phyloP scores from a whole-genome alignment of 1,140 invertebrate genomes.

The Zaprionus camerounensis region DNA sequence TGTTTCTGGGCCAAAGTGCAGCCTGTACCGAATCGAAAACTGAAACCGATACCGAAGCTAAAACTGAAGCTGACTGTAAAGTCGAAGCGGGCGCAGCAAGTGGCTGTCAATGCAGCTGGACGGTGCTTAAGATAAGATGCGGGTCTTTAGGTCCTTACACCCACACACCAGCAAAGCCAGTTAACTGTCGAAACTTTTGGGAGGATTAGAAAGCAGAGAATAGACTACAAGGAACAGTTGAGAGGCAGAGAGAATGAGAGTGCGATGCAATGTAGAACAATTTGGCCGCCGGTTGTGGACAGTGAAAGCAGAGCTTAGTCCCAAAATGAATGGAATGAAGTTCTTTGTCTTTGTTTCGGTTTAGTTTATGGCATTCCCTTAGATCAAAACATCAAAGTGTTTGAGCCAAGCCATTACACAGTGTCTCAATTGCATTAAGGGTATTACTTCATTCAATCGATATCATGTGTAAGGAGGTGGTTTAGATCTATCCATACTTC shows the following conservation, averaged over 20 bases:
- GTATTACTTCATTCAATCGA: neutral
- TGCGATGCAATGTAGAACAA: constrained; percentile 19
- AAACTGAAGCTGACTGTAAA: constrained; percentile 6
- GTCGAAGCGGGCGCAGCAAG: constrained; percentile 50
- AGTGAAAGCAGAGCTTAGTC: constrained; percentile 9
- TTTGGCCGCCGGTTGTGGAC: constrained; percentile 20
- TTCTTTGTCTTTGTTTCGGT: neutral
- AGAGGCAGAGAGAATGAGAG: neutral
- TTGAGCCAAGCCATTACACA: neutral
- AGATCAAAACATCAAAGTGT: constrained; percentile 16
- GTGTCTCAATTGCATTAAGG: neutral
- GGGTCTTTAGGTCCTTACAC: constrained; percentile 33
- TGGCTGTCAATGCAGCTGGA: constrained; percentile 73
- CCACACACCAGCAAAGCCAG: constrained; percentile 14
- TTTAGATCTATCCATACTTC: neutral
- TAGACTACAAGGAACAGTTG: too few species aligned
- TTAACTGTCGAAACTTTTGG: constrained; percentile 44
- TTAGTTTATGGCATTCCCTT: constrained; percentile 13
- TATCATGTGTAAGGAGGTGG: too few species aligned
- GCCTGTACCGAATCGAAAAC: neutral
- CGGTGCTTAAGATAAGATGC: constrained; percentile 65
- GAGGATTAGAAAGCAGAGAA: constrained; percentile 27
- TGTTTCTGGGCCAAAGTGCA: neutral
- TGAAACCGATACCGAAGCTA: constrained; percentile 38
- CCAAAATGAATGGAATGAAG: constrained; percentile 30